A percentile compares a stretch with the other conserved stretches of the same genome.
These are phyloP conservation scores for Eristalinus aeneus DNA, from an alignment of 2,888 invertebrate genomes.

Conservation along the genomic window DNA sequence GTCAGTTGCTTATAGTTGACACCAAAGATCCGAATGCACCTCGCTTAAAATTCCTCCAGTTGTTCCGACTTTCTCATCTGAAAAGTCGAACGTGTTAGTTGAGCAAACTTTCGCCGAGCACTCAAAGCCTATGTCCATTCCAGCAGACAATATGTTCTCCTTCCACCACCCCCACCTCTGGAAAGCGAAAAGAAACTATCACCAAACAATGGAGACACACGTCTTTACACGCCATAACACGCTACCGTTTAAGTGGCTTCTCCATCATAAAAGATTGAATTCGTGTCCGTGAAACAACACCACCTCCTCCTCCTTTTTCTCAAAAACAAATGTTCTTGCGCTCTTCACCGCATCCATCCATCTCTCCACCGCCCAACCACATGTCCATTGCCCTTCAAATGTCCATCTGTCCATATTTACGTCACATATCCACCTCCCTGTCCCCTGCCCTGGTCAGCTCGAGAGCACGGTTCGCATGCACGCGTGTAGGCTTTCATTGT, in stretches of 20 bases:
- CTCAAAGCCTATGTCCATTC: background rate
- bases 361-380: background rate
- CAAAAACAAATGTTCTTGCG: background rate
- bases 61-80: background rate
- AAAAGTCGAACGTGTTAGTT: background rate
- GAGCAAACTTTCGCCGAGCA: background rate
- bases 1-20: too few species aligned
- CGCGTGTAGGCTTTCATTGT: conserved; percentile 29
- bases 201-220: background rate
- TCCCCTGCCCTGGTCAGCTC: background rate
- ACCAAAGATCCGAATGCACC: background rate
- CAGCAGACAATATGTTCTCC: background rate
- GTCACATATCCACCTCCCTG: conserved; percentile 22
- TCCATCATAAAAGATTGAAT: conserved; percentile 1
- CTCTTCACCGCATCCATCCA: background rate
- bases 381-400: conserved; percentile 24
- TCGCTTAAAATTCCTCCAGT: background rate
- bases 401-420: conserved; percentile 27
- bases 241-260: background rate
- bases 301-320: background rate
- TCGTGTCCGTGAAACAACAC: background rate
- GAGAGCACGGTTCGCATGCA: background rate
- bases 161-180: too few species aligned
- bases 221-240: background rate
- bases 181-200: too few species aligned